Conservation (phyloP, 2,888 invertebrate genomes). For the Melieria crassipennis region DNA sequence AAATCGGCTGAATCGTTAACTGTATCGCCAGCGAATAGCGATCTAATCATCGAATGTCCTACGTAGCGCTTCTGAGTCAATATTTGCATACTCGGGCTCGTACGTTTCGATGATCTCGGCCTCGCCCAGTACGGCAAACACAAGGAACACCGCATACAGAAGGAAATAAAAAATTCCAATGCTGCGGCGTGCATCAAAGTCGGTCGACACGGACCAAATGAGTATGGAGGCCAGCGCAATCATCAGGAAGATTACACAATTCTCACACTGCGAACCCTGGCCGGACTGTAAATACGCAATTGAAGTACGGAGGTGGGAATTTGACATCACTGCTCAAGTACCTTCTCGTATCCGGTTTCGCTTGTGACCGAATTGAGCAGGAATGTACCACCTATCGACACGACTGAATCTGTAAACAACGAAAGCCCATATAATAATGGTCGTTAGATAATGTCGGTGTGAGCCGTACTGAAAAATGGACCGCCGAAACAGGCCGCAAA, state of each 20-base stretch:
- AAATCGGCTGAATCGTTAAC: too few relatives aligned
- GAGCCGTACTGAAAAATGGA: constrained; percentile 71
- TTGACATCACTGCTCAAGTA: background rate
- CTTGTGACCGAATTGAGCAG: constrained; percentile 33
- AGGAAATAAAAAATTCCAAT: constrained; percentile 40
- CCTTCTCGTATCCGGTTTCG: constrained; percentile 9
- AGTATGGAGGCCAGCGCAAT: constrained; percentile 41
- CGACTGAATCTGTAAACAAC: constrained; percentile 37
- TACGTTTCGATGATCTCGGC: constrained; percentile 43
- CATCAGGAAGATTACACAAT: constrained; percentile 48
- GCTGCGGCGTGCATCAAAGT: constrained; percentile 45
- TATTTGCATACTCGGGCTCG: constrained; percentile 21
- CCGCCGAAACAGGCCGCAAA: constrained; percentile 76
- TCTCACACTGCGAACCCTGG: constrained; percentile 50
- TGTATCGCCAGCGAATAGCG: too few relatives aligned
- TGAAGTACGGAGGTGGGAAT: background rate
- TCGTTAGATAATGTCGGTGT: background rate
- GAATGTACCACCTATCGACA: constrained; percentile 40
- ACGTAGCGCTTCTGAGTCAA: too few relatives aligned
- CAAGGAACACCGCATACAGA: constrained; percentile 40
- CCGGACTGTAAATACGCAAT: constrained; percentile 37
- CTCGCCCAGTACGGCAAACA: constrained; percentile 41
- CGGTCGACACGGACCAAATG: constrained; percentile 46
- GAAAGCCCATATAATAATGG: background rate
- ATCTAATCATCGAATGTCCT: too few relatives aligned